Percentiles rank a stretch among this genome's conserved stretches.
Evolutionary conservation across 2,113 vertebrate species (phyloP).

Genomic region (Spea bombifrons): DNA sequence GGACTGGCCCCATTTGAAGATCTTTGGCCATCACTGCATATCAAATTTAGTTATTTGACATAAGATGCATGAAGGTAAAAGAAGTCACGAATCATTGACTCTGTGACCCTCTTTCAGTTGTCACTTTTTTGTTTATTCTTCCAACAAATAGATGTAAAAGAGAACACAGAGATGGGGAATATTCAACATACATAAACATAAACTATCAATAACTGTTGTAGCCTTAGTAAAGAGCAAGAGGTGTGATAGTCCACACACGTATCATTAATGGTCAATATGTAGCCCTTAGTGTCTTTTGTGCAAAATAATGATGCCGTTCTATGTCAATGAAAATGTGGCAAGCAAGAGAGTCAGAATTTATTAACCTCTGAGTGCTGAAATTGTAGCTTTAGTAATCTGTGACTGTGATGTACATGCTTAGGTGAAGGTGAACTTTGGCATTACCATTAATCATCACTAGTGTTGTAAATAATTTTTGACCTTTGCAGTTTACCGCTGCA

Average conservation of each 20-base stretch:
- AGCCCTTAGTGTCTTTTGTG: neutral
- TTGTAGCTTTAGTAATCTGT: neutral
- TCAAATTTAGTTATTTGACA: no score
- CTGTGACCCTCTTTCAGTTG: no score
- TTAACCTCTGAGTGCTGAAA: neutral
- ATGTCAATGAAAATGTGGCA: neutral
- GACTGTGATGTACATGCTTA: neutral
- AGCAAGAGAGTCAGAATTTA: neutral
- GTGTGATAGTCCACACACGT: neutral
- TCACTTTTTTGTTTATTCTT: no score
- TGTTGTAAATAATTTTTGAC: constrained; percentile 20
- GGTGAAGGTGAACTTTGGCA: constrained; percentile 23
- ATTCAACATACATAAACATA: no score
- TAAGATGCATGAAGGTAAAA: no score
- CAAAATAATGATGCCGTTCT: neutral
- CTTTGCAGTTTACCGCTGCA: constrained; percentile 5
- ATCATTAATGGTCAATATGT: neutral
- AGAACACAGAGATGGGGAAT: no score
- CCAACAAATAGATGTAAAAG: no score
- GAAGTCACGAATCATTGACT: no score
- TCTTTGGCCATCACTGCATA: no score
- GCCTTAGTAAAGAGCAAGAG: no score
- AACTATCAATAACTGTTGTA: no score
- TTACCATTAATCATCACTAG: neutral
- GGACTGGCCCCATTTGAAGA: no score